Base-by-base conservation (phyloP, 2,113 vertebrate species). In the Zapornia atra region DNA sequence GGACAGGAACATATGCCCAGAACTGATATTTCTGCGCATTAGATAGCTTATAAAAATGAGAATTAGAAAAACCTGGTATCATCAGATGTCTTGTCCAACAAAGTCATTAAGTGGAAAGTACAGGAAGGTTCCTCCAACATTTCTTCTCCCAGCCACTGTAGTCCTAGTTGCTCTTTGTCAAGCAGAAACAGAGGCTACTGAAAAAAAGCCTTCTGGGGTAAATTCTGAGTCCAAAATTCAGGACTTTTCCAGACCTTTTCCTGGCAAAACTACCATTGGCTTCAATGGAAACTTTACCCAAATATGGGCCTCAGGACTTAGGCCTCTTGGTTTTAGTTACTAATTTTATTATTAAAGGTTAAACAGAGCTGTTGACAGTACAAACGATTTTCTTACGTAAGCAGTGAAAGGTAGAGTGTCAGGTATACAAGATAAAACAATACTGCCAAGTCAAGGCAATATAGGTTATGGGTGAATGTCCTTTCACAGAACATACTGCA, bases 31-130 rank as follows among this genome's bases (percentile, higher is more conserved):
- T 93, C 91, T 70, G 15, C 20, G 0, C 95, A 94, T 96, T 96
- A 96, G 95, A 96, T 92, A 76, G 93, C 96, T 94, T 97, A 97
- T 95, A 96, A 97, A 97, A 97, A 94, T 76, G 93, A 91, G 96
- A 97, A 96, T 96, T 90, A 91, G 95, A 96, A 95, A 97, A 97
- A 97, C 75, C 94, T 96, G 95, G 94, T 92, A 95, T 92, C 70
- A 91, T 96, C 97, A 97, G 86, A 94, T 11, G 8, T 94, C 97
- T 94, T 6, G 1, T 92, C 95, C 96, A 96, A 92, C 96, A 87
- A 96, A 96, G 79, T 66, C 93, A 96, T 91, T 96, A 94, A 91
- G 96, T 86, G 85, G 78, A 93, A 97, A 95, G 89, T 82, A 92
- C 77, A 93, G 87, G 60, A 82, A 94, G 64, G 89, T 83, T 96